Percentiles rank a stretch among this genome's conserved stretches.
phyloP scores from a whole-genome alignment of 2,888 invertebrate species.

The Drosophila melanosoma region DNA sequence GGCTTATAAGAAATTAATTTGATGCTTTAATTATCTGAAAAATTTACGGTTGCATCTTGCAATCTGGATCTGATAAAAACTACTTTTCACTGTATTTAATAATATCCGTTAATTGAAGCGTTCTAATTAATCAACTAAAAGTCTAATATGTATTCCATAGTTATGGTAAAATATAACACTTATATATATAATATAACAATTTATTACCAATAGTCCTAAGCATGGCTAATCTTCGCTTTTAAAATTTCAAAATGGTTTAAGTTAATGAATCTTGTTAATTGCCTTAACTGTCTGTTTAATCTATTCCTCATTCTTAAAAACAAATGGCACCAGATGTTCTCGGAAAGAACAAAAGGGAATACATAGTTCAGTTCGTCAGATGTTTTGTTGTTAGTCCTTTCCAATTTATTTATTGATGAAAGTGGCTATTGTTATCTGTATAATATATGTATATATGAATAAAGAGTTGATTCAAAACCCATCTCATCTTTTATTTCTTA shows the following conservation, averaged over 20 bases:
- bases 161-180: no score
- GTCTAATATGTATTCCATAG: not conserved
- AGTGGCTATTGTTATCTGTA: not conserved
- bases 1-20: not conserved
- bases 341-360: not conserved
- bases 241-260: no score
- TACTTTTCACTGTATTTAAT: not conserved
- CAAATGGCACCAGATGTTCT: not conserved
- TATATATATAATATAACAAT: not conserved
- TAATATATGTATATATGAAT: no score
- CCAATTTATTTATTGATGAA: not conserved
- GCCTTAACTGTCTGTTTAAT: no score
- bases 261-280: no score
- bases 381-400: not conserved
- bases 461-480: not conserved
- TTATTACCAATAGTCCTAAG: no score
- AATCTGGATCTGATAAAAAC: not conserved
- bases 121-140: not conserved
- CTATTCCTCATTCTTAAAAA: not conserved
- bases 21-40: not conserved
- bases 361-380: no score
- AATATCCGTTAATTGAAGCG: not conserved
- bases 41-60: not conserved
- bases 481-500: not conserved
- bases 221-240: no score